Percentiles rank a stretch among this genome's conserved stretches.
Evolutionary conservation across 2,797 vertebrate species (phyloP).

Genomic region (Gambelia wislizenii): DNA sequence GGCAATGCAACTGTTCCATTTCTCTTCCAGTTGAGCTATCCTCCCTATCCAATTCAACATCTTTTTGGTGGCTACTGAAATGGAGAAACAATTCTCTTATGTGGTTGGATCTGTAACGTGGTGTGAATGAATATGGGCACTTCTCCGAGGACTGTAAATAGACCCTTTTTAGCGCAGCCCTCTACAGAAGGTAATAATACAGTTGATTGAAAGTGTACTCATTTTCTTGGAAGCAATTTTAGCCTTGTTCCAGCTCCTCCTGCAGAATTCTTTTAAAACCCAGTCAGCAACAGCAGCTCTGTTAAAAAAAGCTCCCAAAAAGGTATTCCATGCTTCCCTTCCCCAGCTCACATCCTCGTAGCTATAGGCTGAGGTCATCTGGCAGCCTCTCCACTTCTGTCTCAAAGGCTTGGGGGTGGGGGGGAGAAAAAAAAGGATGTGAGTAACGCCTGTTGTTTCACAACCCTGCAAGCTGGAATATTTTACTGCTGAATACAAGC

Average conservation of each 20-base stretch:
- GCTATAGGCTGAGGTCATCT: slow-evolving; percentile 34
- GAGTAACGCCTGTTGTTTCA: slow-evolving; percentile 25
- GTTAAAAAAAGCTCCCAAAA: slow-evolving; percentile 56
- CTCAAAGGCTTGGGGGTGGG: not conserved
- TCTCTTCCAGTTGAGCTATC: not conserved
- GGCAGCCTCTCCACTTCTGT: slow-evolving; percentile 53
- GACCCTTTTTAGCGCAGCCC: not conserved
- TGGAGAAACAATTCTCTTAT: too few relatives aligned
- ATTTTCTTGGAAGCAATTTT: not conserved
- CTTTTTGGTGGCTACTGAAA: not conserved
- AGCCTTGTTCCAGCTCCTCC: not conserved
- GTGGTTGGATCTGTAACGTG: not conserved
- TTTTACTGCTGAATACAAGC: slow-evolving; percentile 5
- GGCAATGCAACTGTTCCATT: not conserved
- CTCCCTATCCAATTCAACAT: not conserved
- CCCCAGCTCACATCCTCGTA: not conserved
- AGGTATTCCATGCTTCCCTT: slow-evolving; percentile 45
- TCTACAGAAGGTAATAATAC: not conserved
- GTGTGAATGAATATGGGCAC: not conserved
- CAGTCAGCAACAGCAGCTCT: slow-evolving; percentile 35
- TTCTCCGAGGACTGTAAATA: not conserved
- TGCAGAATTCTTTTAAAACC: slow-evolving; percentile 39
- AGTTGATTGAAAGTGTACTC: not conserved
- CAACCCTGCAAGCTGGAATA: not conserved
- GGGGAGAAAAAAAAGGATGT: not conserved